phyloP scores from a whole-genome alignment of 2,113 vertebrate species.

The Spea multiplicata region DNA sequence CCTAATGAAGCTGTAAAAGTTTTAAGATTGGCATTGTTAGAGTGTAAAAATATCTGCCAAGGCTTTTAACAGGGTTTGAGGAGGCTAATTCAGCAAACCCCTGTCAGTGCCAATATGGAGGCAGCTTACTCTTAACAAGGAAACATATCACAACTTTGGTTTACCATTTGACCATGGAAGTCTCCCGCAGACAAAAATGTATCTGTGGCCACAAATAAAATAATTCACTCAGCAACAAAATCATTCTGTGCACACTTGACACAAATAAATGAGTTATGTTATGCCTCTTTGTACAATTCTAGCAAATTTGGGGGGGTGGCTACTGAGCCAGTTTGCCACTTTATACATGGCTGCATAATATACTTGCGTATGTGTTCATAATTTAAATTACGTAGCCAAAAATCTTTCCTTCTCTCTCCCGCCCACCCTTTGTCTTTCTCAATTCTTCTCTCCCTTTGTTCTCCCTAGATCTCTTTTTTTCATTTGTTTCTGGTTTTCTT shows the following conservation, averaged over 20 bases:
- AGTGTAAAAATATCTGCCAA: conserved; percentile 9
- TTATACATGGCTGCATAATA: background rate
- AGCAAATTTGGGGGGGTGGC: too few relatives aligned
- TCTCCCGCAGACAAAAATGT: background rate
- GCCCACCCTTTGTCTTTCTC: too few relatives aligned
- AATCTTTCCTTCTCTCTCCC: too few relatives aligned
- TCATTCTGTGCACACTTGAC: background rate
- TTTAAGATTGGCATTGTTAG: conserved; percentile 31
- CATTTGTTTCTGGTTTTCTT: too few relatives aligned
- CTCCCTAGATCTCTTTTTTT: too few relatives aligned
- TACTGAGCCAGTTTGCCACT: background rate
- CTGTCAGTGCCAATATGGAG: conserved; percentile 3
- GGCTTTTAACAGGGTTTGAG: conserved; percentile 28
- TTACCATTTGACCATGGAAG: conserved; percentile 9
- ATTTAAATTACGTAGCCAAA: too few relatives aligned
- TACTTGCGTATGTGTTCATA: too few relatives aligned
- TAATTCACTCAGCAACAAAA: background rate
- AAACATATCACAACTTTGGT: background rate
- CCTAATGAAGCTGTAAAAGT: conserved; percentile 30
- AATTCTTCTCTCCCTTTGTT: too few relatives aligned
- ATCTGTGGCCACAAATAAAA: background rate
- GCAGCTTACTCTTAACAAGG: conserved; percentile 18
- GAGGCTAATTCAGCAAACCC: conserved; percentile 14
- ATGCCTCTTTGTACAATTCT: background rate
- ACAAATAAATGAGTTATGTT: background rate